phyloP scores from a whole-genome alignment of 2,888 invertebrate genomes.

The Agrochola macilenta region DNA sequence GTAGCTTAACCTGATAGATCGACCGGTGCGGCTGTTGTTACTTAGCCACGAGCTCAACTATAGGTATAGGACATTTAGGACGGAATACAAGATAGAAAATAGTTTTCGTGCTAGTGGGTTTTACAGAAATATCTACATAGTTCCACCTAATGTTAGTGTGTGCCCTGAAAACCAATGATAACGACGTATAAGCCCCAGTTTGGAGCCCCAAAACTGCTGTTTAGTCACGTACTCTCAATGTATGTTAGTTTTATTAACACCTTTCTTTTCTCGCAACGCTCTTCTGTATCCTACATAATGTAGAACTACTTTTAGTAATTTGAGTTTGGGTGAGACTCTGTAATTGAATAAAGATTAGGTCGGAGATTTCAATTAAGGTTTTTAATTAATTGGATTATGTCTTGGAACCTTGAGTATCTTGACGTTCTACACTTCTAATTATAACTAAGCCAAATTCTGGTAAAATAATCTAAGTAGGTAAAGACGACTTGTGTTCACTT shows the following conservation, averaged over 20 bases:
- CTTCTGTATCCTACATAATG: slow-evolving; percentile 1
- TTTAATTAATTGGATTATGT: neutral
- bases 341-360: slow-evolving; percentile 19
- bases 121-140: slow-evolving; percentile 14
- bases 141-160: slow-evolving; percentile 10
- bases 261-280: slow-evolving; percentile 38
- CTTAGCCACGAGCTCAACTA: too few species aligned
- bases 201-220: slow-evolving; percentile 31
- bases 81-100: neutral
- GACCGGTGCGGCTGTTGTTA: too few species aligned
- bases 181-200: slow-evolving; percentile 38
- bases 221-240: slow-evolving; percentile 48
- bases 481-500: neutral
- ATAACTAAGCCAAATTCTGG: neutral
- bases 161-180: slow-evolving; percentile 52
- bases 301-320: slow-evolving; percentile 25
- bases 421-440: neutral
- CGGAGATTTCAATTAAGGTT: slow-evolving; percentile 3
- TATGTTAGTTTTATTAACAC: slow-evolving; percentile 47
- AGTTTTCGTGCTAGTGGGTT: neutral
- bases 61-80: too few species aligned
- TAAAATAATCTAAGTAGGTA: neutral
- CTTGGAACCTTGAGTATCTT: neutral
- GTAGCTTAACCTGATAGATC: too few species aligned
- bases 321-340: neutral